phyloP scores from a whole-genome alignment of 2,888 invertebrate species.

The Cataglyphis albicans region DNA sequence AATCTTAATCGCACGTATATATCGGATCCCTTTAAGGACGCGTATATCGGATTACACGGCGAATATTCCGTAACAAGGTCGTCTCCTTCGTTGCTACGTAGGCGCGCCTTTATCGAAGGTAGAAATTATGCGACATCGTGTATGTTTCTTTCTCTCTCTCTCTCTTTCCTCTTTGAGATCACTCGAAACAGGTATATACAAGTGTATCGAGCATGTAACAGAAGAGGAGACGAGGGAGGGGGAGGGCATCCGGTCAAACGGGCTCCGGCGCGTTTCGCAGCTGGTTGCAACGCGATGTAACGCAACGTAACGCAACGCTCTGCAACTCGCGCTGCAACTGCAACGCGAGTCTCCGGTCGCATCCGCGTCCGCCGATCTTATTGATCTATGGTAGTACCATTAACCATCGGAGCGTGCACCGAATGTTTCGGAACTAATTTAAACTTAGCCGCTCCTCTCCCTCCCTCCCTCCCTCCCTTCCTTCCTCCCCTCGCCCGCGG shows the following conservation, averaged over 20 bases:
- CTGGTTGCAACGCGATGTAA: conserved; percentile 10
- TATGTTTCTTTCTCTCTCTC: conserved; percentile 7
- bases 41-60: conserved; percentile 15
- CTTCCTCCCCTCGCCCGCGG: conserved; percentile 17
- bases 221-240: not conserved
- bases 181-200: conserved; percentile 31
- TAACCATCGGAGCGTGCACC: conserved; percentile 77
- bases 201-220: conserved; percentile 41
- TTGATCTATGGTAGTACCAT: conserved; percentile 77
- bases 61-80: conserved; percentile 34
- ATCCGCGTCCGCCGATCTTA: conserved; percentile 49
- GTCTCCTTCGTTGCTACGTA: conserved; percentile 18
- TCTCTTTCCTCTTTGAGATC: conserved; percentile 31
- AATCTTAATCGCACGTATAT: conserved; percentile 5
- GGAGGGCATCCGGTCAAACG: conserved; percentile 43
- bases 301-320: not conserved
- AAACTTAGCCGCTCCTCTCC: conserved; percentile 78
- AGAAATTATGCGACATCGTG: conserved; percentile 35
- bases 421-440: conserved; percentile 84
- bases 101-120: conserved; percentile 43
- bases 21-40: conserved; percentile 22
- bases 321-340: conserved; percentile 27
- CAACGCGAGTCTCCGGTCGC: conserved; percentile 6
- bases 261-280: conserved; percentile 44
- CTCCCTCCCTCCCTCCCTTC: conserved; percentile 41